These are phyloP conservation scores for Cantharis nigra DNA, from an alignment of 2,888 invertebrate species.

Conservation along the genomic window DNA sequence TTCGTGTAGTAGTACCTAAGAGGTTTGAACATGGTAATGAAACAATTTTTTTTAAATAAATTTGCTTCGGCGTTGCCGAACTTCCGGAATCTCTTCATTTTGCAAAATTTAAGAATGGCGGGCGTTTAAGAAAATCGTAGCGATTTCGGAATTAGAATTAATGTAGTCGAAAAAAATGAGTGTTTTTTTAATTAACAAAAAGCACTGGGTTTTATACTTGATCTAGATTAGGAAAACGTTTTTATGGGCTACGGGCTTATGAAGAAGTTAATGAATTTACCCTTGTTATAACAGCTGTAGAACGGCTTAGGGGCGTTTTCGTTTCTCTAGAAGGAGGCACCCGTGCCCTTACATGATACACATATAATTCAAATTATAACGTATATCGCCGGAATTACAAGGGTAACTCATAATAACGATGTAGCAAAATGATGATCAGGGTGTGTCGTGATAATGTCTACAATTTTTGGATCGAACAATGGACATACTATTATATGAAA, in stretches of 20 bases:
- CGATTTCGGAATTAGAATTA: not conserved
- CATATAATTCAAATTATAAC: conserved; percentile 30
- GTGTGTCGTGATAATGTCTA: conserved; percentile 20
- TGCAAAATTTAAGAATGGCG: not conserved
- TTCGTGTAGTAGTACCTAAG: not conserved
- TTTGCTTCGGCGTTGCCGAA: not conserved
- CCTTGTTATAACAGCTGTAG: conserved; percentile 35
- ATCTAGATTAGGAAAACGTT: conserved; percentile 7
- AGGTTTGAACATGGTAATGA: not conserved
- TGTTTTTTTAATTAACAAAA: not conserved
- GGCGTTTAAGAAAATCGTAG: not conserved
- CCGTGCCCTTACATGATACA: conserved; percentile 23
- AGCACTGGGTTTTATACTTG: not conserved
- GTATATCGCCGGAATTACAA: conserved; percentile 24
- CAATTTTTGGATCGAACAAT: conserved; percentile 26
- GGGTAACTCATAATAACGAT: conserved; percentile 24
- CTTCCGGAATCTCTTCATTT: not conserved
- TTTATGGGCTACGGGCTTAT: conserved; percentile 18
- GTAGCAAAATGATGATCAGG: conserved; percentile 20
- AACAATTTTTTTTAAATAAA: not conserved
- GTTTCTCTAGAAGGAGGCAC: conserved; percentile 21
- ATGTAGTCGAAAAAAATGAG: not conserved
- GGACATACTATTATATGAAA: conserved; percentile 17
- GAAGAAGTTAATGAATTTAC: conserved; percentile 35
- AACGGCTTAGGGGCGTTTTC: conserved; percentile 30